Evolutionary conservation across 1,140 invertebrate genomes (phyloP), one percentile per base, ranked within the genome.

Genomic region (Drosophila burlai): DNA sequence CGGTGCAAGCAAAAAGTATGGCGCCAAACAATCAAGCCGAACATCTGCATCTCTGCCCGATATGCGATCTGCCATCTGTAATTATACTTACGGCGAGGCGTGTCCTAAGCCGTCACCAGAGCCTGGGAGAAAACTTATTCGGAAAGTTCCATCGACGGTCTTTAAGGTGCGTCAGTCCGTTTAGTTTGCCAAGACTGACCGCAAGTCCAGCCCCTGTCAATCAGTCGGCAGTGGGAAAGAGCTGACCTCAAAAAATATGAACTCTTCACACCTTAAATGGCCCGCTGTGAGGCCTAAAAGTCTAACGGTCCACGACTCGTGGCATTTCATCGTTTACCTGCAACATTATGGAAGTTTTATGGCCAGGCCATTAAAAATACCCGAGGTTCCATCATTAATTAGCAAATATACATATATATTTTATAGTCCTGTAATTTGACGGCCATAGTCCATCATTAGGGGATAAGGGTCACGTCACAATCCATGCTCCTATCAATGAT

Each of bases 201-300:
- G 11, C 55, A 36, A 49, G 59, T 66, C 64, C 64, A 43, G 38
- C 4, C 26, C 15, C 21, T 45, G 68, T 64, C 78, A 64, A 76
- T 80, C 71, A 62, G 46, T 18, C 7, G 38, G 24, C 26, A 34
- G 42, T 29, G 38, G 29, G 54, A 58, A 58, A 65, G 45, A 60
- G 49, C 52, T 75, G 40, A 79, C 67, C 58, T 29, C 36, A 52
- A 55, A 76, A 74, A 67, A 61, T 49, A 64, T 78, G 73, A 83
- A 81, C 77, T 81, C 67, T 87, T 87, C 84, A 81, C 84, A 79
- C 77, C 77, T 79, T 64, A 74, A 69, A 80, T 62, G 59, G 64
- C 54, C 34, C 15, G 36, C 43, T 63, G 45, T 49, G 47, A 54
- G 63, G 36, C 62, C 16, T 50, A 13, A 34, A 34, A 36, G 13